Conservation (phyloP, 1,140 invertebrate species). For the Neuroterus valhalla region DNA sequence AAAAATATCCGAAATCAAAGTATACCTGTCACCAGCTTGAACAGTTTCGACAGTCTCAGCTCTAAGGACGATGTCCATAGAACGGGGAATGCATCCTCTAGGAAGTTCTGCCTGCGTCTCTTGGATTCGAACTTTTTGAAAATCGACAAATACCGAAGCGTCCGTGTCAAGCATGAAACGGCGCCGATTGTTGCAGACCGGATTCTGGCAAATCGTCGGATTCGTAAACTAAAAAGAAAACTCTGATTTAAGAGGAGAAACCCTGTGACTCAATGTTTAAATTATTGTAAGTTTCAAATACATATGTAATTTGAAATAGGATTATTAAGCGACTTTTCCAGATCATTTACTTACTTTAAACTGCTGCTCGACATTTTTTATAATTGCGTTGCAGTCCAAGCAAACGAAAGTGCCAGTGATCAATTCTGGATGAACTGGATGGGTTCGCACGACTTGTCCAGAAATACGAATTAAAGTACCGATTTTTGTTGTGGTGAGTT, state of each 20-base stretch:
- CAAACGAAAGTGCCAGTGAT: conserved; percentile 95
- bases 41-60: conserved; percentile 97
- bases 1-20: conserved; percentile 24
- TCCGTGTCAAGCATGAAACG: conserved; percentile 94
- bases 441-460: conserved; percentile 98
- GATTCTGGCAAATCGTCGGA: conserved; percentile 96
- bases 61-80: conserved; percentile 96
- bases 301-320: too few species aligned
- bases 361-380: conserved; percentile 97
- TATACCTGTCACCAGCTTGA: conserved; percentile 80
- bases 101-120: conserved; percentile 98
- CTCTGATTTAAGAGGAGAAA: too few species aligned
- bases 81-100: conserved; percentile 96
- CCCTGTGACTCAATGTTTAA: too few species aligned
- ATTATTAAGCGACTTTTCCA: not conserved
- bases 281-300: too few species aligned
- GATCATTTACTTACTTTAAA: conserved; percentile 87
- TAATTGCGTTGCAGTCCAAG: conserved; percentile 95
- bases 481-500: conserved; percentile 95
- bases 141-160: conserved; percentile 97
- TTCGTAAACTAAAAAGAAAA: conserved; percentile 83
- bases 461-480: conserved; percentile 96
- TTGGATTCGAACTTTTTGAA: conserved; percentile 99
- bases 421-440: conserved; percentile 97
- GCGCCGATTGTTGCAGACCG: conserved; percentile 93